Conservation (phyloP, 2,113 vertebrate species). For the Ammodytes marinus region DNA sequence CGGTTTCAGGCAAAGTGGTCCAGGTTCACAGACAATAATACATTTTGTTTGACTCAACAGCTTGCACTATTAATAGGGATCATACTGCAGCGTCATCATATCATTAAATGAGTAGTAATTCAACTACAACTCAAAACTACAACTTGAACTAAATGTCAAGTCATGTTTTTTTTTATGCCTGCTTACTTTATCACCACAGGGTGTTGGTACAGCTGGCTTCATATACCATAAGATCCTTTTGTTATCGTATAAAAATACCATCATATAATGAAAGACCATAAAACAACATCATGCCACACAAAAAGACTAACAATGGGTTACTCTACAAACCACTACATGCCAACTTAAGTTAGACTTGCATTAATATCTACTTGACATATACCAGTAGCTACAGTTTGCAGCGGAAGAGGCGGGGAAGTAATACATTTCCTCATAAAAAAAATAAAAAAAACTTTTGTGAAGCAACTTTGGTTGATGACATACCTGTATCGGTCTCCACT, state of each 20-base stretch:
- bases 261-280: not conserved
- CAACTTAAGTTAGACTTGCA: not conserved
- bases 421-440: too few species aligned
- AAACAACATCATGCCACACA: not conserved
- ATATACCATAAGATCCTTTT: not conserved
- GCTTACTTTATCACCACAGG: not conserved
- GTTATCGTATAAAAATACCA: not conserved
- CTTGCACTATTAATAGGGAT: not conserved
- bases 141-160: too few species aligned
- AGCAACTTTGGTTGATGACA: not conserved
- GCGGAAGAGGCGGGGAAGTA: not conserved
- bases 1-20: not conserved
- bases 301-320: not conserved
- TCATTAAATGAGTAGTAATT: not conserved
- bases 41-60: not conserved
- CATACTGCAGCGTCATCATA: not conserved
- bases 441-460: too few species aligned
- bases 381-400: not conserved
- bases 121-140: too few species aligned
- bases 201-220: not conserved
- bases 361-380: not conserved
- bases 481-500: constrained; percentile 86
- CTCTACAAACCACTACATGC: not conserved
- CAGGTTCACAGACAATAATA: not conserved
- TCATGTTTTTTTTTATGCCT: too few species aligned